Conservation (phyloP, 2,888 invertebrate species). For the Encarsia formosa region DNA sequence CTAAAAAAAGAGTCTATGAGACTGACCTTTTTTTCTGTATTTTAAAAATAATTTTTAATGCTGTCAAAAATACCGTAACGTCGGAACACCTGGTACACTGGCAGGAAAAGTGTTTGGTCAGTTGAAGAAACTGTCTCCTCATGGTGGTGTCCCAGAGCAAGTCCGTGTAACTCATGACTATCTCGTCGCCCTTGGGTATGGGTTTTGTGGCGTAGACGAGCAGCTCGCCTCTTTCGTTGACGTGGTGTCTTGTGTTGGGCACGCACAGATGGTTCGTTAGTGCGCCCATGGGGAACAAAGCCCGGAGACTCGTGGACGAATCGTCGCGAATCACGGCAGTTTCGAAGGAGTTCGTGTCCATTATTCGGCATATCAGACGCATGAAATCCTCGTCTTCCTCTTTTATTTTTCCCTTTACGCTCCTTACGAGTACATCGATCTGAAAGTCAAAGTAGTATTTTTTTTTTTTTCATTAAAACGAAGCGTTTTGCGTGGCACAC, state of each 20-base stretch:
- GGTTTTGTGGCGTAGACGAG: constrained; percentile 58
- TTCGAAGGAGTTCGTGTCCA: constrained; percentile 70
- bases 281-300: constrained; percentile 64
- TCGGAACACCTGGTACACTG: constrained; percentile 64
- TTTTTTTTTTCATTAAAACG: no score
- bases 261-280: constrained; percentile 68
- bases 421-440: constrained; percentile 49
- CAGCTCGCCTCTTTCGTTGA: constrained; percentile 58
- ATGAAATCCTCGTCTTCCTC: constrained; percentile 59
- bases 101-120: constrained; percentile 68
- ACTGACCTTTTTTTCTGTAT: no score
- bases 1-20: no score
- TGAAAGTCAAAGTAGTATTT: no score
- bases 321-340: constrained; percentile 53
- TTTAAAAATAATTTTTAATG: background rate
- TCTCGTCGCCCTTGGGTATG: constrained; percentile 60
- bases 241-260: constrained; percentile 64
- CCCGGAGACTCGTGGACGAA: constrained; percentile 54
- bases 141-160: constrained; percentile 66
- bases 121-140: constrained; percentile 59
- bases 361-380: constrained; percentile 57
- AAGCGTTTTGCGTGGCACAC: no score
- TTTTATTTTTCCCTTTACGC: constrained; percentile 53
- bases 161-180: constrained; percentile 65
- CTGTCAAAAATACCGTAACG: constrained; percentile 50